Base-by-base conservation (phyloP, 2,113 vertebrate species). In the Sinosuthora webbiana region DNA sequence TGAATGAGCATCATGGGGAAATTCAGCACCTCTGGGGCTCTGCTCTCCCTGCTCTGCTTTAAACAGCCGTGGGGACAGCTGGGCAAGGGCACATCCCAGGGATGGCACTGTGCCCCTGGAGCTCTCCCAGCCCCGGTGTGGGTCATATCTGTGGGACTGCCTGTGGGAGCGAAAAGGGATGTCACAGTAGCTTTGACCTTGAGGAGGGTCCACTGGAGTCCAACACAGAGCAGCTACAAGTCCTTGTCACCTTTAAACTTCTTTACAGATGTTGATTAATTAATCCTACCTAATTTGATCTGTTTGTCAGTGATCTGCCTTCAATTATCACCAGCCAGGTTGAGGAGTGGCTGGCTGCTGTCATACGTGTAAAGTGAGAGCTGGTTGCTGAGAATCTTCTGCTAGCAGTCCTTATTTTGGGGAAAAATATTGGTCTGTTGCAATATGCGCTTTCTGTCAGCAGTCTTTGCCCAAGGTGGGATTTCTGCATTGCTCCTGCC, bases 81-180 rank as follows among this genome's bases (percentile, higher is more conserved):
- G n/a, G n/a, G n/a, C n/a, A n/a, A n/a, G n/a, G 62, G 37, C 39
- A n/a, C 6, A 5, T 39, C 11, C 28, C 0, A 1, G 37, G 8
- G 18, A 13, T 52, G 83, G 21, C 24, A 9, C 27, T 14, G n/a
- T 25, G 50, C 0, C 70, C 27, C 53, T 23, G n/a, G n/a, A 39
- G 28, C 24, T 13, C 30, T 68, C 30, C 19, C 62, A 68, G 60
- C 9, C 13, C 25, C 27, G 28, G n/a, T n/a, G 24, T 1, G 56
- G 45, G 17, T 59, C 1, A 0, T 14, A 33, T 9, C 65, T 0
- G 0, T 11, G 28, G 19, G 16, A n/a, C n/a, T n/a, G n/a, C n/a
- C n/a, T n/a, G n/a, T n/a, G n/a, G n/a, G n/a, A n/a, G 13, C 6
- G 9, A 39, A 20, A 24, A 53, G 27, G 44, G 31, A 8, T 41